A percentile compares a stretch with the other conserved stretches of the same genome.
Conservation (phyloP, 2,888 invertebrate species). For the Metallyticus violacea region DNA sequence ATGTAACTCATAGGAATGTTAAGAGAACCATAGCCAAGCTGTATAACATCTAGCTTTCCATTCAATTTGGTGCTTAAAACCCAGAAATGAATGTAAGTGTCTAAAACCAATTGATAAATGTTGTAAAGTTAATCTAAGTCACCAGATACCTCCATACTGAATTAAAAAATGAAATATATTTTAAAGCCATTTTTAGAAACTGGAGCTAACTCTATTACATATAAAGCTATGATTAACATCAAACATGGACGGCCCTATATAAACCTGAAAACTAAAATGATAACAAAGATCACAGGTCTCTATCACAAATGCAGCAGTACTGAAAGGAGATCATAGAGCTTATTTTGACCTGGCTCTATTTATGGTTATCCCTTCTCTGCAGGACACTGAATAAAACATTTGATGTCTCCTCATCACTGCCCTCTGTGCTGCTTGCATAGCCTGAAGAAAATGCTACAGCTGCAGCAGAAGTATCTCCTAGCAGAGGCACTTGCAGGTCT, state of each 20-base stretch:
- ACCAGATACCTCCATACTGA: background rate
- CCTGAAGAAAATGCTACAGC: conserved; percentile 13
- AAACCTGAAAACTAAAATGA: background rate
- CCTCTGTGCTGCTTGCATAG: conserved; percentile 1
- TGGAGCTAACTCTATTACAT: background rate
- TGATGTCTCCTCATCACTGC: conserved; percentile 22
- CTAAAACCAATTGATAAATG: background rate
- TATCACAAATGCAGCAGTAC: background rate
- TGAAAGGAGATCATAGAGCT: background rate
- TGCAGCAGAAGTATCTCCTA: conserved; percentile 15
- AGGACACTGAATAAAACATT: conserved; percentile 25
- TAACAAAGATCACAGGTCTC: background rate
- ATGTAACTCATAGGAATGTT: too few species aligned
- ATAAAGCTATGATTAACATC: background rate
- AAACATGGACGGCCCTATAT: background rate
- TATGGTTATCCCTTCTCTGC: conserved; percentile 26
- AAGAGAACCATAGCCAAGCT: too few species aligned
- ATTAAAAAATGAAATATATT: background rate
- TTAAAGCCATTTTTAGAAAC: background rate
- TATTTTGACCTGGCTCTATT: background rate
- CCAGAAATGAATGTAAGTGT: background rate
- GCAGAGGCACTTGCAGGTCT: conserved; percentile 20
- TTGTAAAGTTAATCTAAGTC: background rate
- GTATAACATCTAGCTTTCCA: background rate
- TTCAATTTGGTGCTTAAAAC: background rate